A percentile compares a stretch with the other conserved stretches of the same genome.
These are phyloP conservation scores for Cephus spinipes DNA, from an alignment of 2,888 invertebrate species.

Conservation along the genomic window DNA sequence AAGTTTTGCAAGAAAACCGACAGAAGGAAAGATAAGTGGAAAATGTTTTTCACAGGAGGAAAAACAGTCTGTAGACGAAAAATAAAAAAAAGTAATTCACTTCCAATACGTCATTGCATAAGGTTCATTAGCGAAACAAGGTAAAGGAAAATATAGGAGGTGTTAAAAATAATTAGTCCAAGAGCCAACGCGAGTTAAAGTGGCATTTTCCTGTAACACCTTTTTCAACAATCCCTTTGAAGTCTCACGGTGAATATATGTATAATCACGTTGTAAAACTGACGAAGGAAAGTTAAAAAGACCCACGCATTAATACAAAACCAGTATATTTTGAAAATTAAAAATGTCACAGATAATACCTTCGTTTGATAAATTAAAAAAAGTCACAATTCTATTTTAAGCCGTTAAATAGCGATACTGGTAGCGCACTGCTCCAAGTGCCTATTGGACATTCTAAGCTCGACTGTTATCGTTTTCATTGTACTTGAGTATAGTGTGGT, in stretches of 20 bases:
- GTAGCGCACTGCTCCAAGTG: neutral
- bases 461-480: neutral
- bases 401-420: neutral
- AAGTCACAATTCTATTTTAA: neutral
- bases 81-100: neutral
- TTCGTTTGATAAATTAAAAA: neutral
- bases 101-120: neutral
- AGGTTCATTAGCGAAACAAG: neutral
- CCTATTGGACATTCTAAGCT: neutral
- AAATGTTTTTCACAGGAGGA: neutral
- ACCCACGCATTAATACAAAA: neutral
- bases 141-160: neutral
- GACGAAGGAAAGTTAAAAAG: neutral
- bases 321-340: neutral
- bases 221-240: neutral
- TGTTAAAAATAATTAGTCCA: neutral
- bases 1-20: neutral
- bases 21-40: neutral
- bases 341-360: neutral
- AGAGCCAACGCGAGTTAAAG: neutral
- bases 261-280: neutral
- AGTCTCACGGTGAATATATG: neutral
- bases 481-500: neutral
- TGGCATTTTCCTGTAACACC: neutral
- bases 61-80: neutral